Evolutionary conservation across 1,140 invertebrate species (phyloP).

Genomic region (Cydia strobilella): DNA sequence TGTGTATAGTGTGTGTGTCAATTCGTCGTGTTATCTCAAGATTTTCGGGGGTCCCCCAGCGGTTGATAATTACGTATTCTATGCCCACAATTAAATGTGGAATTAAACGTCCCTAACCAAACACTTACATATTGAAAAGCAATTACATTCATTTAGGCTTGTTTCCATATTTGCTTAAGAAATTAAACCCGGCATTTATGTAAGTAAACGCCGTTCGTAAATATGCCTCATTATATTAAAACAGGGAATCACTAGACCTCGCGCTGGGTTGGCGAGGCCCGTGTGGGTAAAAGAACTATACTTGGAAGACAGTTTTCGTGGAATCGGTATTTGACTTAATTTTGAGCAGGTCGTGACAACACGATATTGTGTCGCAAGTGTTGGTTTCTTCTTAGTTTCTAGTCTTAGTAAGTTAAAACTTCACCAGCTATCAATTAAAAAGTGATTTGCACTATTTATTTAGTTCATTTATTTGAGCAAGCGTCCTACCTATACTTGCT

Average conservation of each 20-base stretch:
- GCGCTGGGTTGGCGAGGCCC: not conserved
- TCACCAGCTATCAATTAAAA: too few species aligned
- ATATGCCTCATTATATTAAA: not conserved
- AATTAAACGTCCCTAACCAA: not conserved
- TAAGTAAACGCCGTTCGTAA: not conserved
- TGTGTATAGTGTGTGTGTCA: constrained; percentile 23
- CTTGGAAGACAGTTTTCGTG: too few species aligned
- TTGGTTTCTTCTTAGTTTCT: too few species aligned
- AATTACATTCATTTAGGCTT: not conserved
- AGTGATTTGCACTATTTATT: too few species aligned
- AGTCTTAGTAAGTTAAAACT: too few species aligned
- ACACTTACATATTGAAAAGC: constrained; percentile 7
- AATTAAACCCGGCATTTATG: not conserved
- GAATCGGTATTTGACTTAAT: too few species aligned
- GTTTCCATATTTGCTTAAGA: constrained; percentile 1
- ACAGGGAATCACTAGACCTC: not conserved
- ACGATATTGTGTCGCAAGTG: too few species aligned
- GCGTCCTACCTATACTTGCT: too few species aligned
- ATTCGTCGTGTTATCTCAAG: constrained; percentile 8
- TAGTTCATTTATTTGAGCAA: too few species aligned
- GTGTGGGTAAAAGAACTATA: too few species aligned
- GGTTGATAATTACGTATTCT: constrained; percentile 8
- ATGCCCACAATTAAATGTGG: not conserved
- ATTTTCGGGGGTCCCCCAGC: not conserved
- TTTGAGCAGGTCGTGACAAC: too few species aligned